Conservation (phyloP, 2,888 invertebrate species). For the Tachina lurida region DNA sequence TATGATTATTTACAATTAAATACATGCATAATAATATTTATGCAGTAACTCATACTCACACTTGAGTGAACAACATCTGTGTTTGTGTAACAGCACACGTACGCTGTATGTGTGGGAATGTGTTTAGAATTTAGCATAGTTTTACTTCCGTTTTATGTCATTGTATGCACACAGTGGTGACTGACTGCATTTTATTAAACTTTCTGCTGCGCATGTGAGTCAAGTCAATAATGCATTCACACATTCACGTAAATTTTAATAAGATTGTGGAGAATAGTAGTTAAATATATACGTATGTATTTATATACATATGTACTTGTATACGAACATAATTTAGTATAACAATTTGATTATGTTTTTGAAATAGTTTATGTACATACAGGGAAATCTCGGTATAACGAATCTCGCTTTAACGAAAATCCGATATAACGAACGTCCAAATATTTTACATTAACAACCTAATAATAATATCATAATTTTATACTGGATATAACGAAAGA, state of each 20-base stretch:
- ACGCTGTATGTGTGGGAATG: background rate
- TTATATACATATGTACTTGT: background rate
- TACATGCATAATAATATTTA: constrained; percentile 55
- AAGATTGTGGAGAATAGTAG: background rate
- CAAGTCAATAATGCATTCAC: constrained; percentile 60
- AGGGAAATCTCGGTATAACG: too few species aligned
- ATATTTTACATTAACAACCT: too few species aligned
- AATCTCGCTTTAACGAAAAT: too few species aligned
- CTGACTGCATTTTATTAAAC: constrained; percentile 40
- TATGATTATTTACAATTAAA: constrained; percentile 75
- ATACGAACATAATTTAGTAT: background rate
- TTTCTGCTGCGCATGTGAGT: constrained; percentile 70
- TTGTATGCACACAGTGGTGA: constrained; percentile 23
- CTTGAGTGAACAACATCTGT: constrained; percentile 26
- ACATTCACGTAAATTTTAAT: background rate
- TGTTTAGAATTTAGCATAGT: constrained; percentile 64
- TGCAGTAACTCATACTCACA: constrained; percentile 62
- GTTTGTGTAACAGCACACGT: background rate
- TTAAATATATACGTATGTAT: background rate
- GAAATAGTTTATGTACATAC: background rate
- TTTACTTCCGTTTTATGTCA: constrained; percentile 67
- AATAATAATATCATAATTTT: too few species aligned
- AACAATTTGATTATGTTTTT: constrained; percentile 7
- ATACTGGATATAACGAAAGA: too few species aligned
- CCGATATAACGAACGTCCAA: too few species aligned